phyloP scores from a whole-genome alignment of 2,113 vertebrate genomes.

The Takifugu flavidus region DNA sequence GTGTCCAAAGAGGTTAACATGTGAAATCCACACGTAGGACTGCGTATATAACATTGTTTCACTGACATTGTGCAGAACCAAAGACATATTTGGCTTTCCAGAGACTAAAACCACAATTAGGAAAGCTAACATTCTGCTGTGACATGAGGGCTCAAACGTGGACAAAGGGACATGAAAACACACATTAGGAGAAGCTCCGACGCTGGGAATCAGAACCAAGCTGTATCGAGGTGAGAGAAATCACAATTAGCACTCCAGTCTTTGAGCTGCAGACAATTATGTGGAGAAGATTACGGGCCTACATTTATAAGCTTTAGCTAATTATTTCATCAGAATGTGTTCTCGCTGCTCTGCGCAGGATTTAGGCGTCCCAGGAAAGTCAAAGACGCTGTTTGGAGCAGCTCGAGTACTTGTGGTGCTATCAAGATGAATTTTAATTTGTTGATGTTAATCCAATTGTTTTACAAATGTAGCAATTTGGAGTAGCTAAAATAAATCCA shows the following conservation, averaged over 20 bases:
- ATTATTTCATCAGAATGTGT: conserved; percentile 77
- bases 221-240: conserved; percentile 41
- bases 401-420: conserved; percentile 63
- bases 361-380: conserved; percentile 77
- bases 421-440: conserved; percentile 79
- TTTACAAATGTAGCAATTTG: conserved; percentile 76
- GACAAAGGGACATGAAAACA: conserved; percentile 7
- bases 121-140: conserved; percentile 17
- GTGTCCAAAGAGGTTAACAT: conserved; percentile 62
- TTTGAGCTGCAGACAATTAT: conserved; percentile 71
- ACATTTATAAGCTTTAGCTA: conserved; percentile 78
- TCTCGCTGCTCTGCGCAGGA: conserved; percentile 58
- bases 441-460: conserved; percentile 79
- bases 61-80: too few relatives aligned
- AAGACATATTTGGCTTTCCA: conserved; percentile 15
- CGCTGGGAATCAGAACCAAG: conserved; percentile 27
- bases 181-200: conserved; percentile 11
- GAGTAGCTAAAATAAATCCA: conserved; percentile 69
- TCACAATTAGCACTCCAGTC: conserved; percentile 51
- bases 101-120: conserved; percentile 39
- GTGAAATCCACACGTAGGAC: conserved; percentile 35
- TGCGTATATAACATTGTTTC: neutral
- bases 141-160: conserved; percentile 4
- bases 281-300: conserved; percentile 71
- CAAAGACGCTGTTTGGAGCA: conserved; percentile 65